Percentiles rank a stretch among this genome's conserved stretches.
Evolutionary conservation across 2,888 invertebrate genomes (phyloP).

Genomic region (Scaptomyza parva): DNA sequence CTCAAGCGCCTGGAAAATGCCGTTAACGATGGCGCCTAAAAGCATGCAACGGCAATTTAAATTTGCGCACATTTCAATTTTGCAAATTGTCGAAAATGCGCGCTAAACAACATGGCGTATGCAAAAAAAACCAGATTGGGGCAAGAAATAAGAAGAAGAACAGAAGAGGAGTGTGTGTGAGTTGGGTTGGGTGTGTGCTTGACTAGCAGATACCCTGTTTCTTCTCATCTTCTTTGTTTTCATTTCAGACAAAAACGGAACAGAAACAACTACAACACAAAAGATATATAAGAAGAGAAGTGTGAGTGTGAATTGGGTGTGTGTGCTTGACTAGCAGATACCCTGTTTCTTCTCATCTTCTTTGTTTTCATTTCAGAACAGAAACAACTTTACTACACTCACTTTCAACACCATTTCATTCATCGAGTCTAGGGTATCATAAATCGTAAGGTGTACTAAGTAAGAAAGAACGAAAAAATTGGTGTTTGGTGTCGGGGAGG

Average conservation of each 20-base stretch:
- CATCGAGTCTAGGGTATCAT: not conserved
- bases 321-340: not conserved
- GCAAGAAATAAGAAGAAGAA: not conserved
- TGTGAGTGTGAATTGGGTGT: not conserved
- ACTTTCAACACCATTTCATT: not conserved
- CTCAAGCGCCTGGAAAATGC: conserved; percentile 77
- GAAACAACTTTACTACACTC: too few relatives aligned
- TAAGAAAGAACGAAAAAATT: not conserved
- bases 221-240: too few relatives aligned
- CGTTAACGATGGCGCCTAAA: conserved; percentile 74
- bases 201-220: conserved; percentile 1
- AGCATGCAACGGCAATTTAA: conserved; percentile 74
- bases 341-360: too few relatives aligned
- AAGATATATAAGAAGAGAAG: conserved; percentile 3
- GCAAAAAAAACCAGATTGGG: not conserved
- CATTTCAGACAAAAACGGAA: too few relatives aligned
- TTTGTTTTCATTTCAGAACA: too few relatives aligned
- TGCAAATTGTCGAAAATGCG: conserved; percentile 60
- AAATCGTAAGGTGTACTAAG: conserved; percentile 7
- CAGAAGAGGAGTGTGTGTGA: not conserved
- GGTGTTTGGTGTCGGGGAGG: not conserved
- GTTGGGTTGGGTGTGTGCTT: not conserved
- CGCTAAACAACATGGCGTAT: conserved; percentile 47
- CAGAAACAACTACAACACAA: too few relatives aligned
- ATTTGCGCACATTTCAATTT: conserved; percentile 74